These are phyloP conservation scores for Gymnoscopelus microlampas DNA, from an alignment of 2,797 vertebrate species.

Conservation along the genomic window DNA sequence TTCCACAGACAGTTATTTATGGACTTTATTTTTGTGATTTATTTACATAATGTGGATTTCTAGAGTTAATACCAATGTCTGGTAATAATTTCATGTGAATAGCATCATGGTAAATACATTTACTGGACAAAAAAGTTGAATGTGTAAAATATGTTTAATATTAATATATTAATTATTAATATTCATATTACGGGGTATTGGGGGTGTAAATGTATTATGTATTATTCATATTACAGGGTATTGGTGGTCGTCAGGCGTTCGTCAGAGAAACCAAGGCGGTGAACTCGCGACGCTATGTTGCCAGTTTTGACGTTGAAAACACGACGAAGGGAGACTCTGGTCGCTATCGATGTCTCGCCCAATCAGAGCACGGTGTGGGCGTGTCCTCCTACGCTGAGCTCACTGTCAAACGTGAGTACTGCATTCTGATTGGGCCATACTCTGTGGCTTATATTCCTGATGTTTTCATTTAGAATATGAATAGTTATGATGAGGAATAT, in stretches of 20 bases:
- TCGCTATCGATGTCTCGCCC: conserved; percentile 94
- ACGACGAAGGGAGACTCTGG: conserved; percentile 90
- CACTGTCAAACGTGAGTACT: conserved; percentile 92
- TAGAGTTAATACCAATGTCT: no score
- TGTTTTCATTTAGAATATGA: no score
- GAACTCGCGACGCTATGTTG: conserved; percentile 86
- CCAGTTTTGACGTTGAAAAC: conserved; percentile 91
- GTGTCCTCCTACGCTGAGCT: conserved; percentile 92
- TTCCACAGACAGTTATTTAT: no score
- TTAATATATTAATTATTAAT: no score
- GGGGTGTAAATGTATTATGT: neutral
- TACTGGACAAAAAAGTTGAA: no score
- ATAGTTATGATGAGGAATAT: no score
- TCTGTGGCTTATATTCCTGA: neutral
- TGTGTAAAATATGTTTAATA: no score
- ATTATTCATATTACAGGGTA: conserved; percentile 53
- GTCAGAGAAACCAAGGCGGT: conserved; percentile 87
- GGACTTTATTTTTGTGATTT: no score
- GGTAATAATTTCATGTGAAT: no score
- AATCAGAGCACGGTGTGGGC: conserved; percentile 89
- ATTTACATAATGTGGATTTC: no score
- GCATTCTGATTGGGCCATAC: conserved; percentile 7
- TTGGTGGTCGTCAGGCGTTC: conserved; percentile 86
- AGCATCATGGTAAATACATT: no score
- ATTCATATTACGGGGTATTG: conserved; percentile 39